Conservation (phyloP, 2,113 vertebrate genomes). For the Vimba vimba region DNA sequence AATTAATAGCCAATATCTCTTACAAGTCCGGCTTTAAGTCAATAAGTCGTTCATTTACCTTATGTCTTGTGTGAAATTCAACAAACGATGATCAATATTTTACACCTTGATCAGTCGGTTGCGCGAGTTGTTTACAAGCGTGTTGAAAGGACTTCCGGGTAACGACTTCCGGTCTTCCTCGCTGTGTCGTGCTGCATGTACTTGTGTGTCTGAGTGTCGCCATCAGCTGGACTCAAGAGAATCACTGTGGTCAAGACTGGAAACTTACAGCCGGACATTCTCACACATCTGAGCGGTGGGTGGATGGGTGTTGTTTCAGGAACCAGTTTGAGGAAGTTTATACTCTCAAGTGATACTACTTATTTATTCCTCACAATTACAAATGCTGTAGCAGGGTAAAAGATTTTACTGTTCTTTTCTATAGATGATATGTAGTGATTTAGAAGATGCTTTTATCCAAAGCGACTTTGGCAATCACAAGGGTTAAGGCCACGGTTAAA, state of each 20-base stretch:
- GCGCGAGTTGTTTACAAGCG: conserved; percentile 48
- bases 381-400: neutral
- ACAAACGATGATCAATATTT: neutral
- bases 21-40: neutral
- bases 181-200: neutral
- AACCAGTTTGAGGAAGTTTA: neutral
- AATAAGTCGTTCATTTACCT: conserved; percentile 5
- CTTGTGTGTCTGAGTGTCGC: neutral
- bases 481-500: neutral
- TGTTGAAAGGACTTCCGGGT: conserved; percentile 35
- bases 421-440: neutral
- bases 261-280: neutral
- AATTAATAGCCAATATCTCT: neutral
- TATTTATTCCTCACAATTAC: neutral
- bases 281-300: neutral
- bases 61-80: too few species aligned
- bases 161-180: neutral
- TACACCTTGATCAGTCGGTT: neutral
- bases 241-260: neutral
- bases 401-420: neutral
- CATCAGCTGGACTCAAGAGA: conserved; percentile 15
- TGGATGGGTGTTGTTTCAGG: neutral
- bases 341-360: neutral
- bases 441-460: neutral
- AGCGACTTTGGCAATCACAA: neutral